Percentiles rank a stretch among this genome's conserved stretches.
These are phyloP conservation scores for Orius insidiosus DNA, from an alignment of 1,140 invertebrate genomes.

Conservation along the genomic window DNA sequence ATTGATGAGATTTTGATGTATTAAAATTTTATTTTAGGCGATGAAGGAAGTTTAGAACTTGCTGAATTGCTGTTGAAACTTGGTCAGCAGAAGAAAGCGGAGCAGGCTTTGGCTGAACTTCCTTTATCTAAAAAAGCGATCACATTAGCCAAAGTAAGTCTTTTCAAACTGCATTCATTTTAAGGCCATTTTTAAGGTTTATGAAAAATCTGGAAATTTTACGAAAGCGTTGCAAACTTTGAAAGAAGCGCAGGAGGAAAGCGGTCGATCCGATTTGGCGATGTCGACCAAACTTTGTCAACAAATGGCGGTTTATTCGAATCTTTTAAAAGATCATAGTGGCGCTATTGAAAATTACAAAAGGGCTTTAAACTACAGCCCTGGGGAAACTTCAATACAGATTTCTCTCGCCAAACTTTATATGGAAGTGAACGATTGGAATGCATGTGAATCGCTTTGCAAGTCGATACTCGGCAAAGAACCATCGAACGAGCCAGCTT, in stretches of 20 bases:
- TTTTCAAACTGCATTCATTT: too few relatives aligned
- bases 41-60: conserved; percentile 46
- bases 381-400: conserved; percentile 57
- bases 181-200: too few relatives aligned
- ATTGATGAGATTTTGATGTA: background rate
- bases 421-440: conserved; percentile 61
- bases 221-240: conserved; percentile 39
- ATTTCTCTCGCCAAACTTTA: conserved; percentile 69
- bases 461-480: conserved; percentile 66
- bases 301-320: conserved; percentile 46
- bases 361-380: conserved; percentile 64
- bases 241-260: conserved; percentile 39
- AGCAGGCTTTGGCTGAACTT: conserved; percentile 42
- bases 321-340: conserved; percentile 42
- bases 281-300: conserved; percentile 43
- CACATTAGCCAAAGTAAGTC: conserved; percentile 20
- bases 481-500: conserved; percentile 73
- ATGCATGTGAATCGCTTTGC: conserved; percentile 75
- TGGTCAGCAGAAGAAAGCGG: conserved; percentile 75
- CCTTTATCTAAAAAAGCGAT: conserved; percentile 18
- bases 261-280: conserved; percentile 31
- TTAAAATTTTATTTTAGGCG: conserved; percentile 18
- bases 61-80: conserved; percentile 74
- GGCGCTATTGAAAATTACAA: conserved; percentile 64
- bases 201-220: conserved; percentile 37